phyloP scores from a whole-genome alignment of 1,140 invertebrate species.

The Orchesella cincta region DNA sequence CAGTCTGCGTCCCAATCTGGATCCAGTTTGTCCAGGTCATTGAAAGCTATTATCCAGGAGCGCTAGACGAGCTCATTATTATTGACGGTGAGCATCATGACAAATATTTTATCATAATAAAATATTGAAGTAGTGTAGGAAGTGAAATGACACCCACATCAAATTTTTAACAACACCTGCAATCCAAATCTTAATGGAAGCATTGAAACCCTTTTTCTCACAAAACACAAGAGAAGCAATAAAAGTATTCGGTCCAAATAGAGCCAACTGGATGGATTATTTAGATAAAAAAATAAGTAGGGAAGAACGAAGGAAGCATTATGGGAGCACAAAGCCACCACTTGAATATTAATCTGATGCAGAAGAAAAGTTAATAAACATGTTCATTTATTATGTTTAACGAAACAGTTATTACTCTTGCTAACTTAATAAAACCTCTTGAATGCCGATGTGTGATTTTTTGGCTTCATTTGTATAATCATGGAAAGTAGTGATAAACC shows the following conservation, averaged over 20 bases:
- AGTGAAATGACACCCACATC: too few relatives aligned
- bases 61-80: not conserved
- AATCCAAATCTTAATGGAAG: not conserved
- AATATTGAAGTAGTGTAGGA: too few relatives aligned
- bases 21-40: not conserved
- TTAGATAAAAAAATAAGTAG: not conserved
- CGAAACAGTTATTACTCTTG: too few relatives aligned
- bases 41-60: not conserved
- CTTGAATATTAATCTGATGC: not conserved
- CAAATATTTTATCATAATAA: too few relatives aligned
- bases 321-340: constrained; percentile 1
- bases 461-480: too few relatives aligned
- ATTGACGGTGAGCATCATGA: too few relatives aligned
- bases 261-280: not conserved
- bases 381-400: too few relatives aligned
- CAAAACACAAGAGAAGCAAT: not conserved
- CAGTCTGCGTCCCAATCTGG: not conserved
- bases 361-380: too few relatives aligned
- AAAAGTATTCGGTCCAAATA: constrained; percentile 3
- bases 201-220: not conserved
- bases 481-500: too few relatives aligned
- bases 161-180: not conserved
- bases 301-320: not conserved
- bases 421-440: too few relatives aligned
- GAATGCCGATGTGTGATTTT: too few relatives aligned